Evolutionary conservation across 2,888 invertebrate species (phyloP).

Genomic region (Acanthosepion esculentum): DNA sequence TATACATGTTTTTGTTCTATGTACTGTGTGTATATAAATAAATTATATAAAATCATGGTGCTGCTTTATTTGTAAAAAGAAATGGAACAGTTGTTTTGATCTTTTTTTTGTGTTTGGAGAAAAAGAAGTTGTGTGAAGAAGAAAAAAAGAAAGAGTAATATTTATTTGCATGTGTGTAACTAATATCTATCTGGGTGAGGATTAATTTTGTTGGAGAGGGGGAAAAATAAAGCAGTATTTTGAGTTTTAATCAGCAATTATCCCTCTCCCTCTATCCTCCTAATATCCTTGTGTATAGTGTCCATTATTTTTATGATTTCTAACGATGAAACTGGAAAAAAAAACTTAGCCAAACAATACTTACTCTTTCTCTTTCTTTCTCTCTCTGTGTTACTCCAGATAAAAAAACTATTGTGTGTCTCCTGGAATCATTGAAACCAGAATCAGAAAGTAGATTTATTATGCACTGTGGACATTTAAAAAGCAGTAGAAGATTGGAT

Average conservation of each 20-base stretch:
- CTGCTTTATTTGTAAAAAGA: slow-evolving; percentile 10
- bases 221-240: not conserved
- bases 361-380: not conserved
- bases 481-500: not conserved
- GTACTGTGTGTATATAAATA: not conserved
- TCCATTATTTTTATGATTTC: not conserved
- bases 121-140: not conserved
- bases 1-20: not conserved
- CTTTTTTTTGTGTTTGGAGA: not conserved
- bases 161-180: not conserved
- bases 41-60: not conserved
- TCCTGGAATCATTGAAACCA: not conserved
- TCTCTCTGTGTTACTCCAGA: not conserved
- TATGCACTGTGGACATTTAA: not conserved
- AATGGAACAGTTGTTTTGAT: not conserved
- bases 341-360: not conserved
- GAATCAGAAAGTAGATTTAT: not conserved
- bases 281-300: too few species aligned
- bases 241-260: not conserved
- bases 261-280: not conserved
- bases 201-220: not conserved
- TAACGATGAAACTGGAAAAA: not conserved
- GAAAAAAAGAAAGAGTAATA: not conserved
- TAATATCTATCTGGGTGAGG: not conserved
- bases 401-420: not conserved